Evolutionary conservation across 2,797 vertebrate species (phyloP), one percentile per base, ranked within the genome.

Genomic region (Hypotaenidia philippensis): DNA sequence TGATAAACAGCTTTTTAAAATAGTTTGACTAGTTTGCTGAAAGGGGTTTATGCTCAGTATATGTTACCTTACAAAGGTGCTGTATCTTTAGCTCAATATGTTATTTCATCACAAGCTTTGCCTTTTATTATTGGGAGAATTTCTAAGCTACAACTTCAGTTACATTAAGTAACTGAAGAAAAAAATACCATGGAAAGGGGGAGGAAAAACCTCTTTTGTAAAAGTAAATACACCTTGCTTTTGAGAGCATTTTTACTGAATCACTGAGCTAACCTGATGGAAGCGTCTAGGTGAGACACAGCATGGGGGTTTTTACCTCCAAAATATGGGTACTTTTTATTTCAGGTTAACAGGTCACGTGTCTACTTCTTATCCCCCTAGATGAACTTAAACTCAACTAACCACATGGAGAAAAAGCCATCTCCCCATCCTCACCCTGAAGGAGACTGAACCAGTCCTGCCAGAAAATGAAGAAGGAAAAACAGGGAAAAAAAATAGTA

Each of bases 1-100:
- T 93, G 83, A 94, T 88, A 94, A 95, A 90, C 55, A 59, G 71
- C 69, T 92, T 89, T 89, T 77, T 69, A 77, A 87, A 81, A 89
- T 76, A 57, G 68, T 90, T 93, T 78, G 93, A 77, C 70, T 82
- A 60, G 72, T 91, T 84, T 93, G 75, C 41, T 70, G 69, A 66
- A 72, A 74, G 27, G 65, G 31, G 17, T 66, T 95, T 87, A 41
- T 87, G 36, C 64, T 95, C 53, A 45, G 41, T 87, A 36, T 88
- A 47, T 76, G 26, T 53, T 87, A 64, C 78, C 36, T 85, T 88
- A 47, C 68, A 71, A 56, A 60, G 14, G 23, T 92, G 61, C 45
- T 71, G 3, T 94, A 78, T 89, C 90, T 96, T 27, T 93, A 95
- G 74, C 49, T 90, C 63, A 66, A 1, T 77, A 32, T 75, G 17